phyloP scores from a whole-genome alignment of 1,140 invertebrate genomes.

The Ceratosolen fusciceps region DNA sequence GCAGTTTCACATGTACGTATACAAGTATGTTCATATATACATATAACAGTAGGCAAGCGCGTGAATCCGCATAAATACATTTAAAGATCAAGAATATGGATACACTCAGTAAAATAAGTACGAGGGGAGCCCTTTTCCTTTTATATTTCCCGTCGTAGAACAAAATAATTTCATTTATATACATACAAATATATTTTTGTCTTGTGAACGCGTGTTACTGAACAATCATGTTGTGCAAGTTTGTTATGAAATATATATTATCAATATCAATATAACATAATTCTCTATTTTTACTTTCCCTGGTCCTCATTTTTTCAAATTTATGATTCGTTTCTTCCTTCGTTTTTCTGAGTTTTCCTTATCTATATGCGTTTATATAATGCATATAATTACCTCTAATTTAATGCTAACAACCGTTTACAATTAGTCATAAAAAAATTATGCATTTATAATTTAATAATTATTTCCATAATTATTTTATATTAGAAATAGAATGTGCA shows the following conservation, averaged over 20 bases:
- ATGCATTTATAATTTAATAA: too few relatives aligned
- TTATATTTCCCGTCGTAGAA: constrained; percentile 33
- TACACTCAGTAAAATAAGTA: constrained; percentile 8
- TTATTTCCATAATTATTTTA: too few relatives aligned
- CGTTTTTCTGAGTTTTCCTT: too few relatives aligned
- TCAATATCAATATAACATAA: constrained; percentile 40
- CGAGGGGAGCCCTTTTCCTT: constrained; percentile 16
- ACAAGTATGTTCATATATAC: constrained; percentile 6
- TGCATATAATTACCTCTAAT: too few relatives aligned
- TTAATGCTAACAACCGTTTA: too few relatives aligned
- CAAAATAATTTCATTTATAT: constrained; percentile 46
- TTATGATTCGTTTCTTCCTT: too few relatives aligned
- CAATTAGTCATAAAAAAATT: too few relatives aligned
- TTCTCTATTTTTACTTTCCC: not conserved
- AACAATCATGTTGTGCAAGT: constrained; percentile 54
- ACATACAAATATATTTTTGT: constrained; percentile 42
- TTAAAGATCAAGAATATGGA: not conserved
- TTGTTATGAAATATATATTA: constrained; percentile 59
- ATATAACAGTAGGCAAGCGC: constrained; percentile 30
- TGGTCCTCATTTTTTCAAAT: not conserved
- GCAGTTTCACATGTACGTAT: not conserved
- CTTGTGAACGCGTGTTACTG: constrained; percentile 33
- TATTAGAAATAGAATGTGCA: too few relatives aligned
- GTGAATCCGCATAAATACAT: constrained; percentile 20
- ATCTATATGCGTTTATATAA: too few relatives aligned